phyloP scores from a whole-genome alignment of 2,113 vertebrate species.

The Anas platyrhynchos region DNA sequence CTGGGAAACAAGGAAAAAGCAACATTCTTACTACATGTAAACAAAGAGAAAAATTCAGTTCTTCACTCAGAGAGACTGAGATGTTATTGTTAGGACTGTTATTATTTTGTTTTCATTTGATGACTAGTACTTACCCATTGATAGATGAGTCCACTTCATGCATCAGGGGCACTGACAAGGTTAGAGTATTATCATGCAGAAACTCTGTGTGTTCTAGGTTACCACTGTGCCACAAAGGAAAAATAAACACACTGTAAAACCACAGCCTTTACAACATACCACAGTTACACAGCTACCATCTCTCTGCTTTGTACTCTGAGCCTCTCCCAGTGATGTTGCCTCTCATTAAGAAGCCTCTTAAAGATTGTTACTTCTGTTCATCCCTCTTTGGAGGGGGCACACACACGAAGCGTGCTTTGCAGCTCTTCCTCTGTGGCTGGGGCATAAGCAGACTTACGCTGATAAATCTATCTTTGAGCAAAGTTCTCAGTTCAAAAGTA shows the following conservation, averaged over 20 bases:
- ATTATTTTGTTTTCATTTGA: not conserved
- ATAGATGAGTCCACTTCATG: slow-evolving; percentile 95
- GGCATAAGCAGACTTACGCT: not conserved
- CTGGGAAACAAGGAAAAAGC: slow-evolving; percentile 7
- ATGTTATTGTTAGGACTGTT: not conserved
- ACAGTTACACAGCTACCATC: not conserved
- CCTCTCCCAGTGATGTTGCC: not conserved
- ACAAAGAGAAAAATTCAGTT: not conserved
- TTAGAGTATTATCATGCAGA: slow-evolving; percentile 89
- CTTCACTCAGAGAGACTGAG: not conserved
- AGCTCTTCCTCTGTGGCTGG: not conserved
- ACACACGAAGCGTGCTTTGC: not conserved
- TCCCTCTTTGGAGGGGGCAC: not conserved
- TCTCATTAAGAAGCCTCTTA: not conserved
- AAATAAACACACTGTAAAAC: not conserved
- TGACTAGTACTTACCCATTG: slow-evolving; percentile 84
- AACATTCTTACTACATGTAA: not conserved
- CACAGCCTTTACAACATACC: not conserved
- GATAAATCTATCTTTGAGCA: not conserved
- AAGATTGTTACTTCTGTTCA: not conserved
- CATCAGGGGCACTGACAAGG: slow-evolving; percentile 85
- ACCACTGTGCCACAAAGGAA: slow-evolving; percentile 76
- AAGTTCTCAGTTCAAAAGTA: not conserved
- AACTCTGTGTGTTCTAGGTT: slow-evolving; percentile 86
- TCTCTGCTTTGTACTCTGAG: not conserved